These are phyloP conservation scores for Ciconia stormi DNA, from an alignment of 2,113 vertebrate genomes.

Conservation along the genomic window DNA sequence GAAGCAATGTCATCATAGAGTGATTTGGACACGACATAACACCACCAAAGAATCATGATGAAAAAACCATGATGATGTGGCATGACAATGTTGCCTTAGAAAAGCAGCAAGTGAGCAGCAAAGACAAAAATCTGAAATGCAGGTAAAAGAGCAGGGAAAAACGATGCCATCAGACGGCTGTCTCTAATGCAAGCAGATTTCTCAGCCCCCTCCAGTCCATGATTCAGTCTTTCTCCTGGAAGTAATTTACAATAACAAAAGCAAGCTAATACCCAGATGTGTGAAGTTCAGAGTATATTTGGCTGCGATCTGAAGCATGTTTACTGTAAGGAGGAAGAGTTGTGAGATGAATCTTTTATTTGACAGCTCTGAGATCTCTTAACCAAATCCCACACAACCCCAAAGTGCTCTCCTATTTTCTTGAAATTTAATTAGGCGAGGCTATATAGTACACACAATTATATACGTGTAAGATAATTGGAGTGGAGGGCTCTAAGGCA, in stretches of 20 bases:
- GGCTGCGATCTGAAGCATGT: not conserved
- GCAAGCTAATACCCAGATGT: not conserved
- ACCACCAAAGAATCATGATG: not conserved
- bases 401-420: not conserved
- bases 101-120: not conserved
- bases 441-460: not conserved
- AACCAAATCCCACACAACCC: not conserved
- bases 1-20: not conserved
- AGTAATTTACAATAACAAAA: not conserved
- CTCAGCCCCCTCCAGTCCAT: not conserved
- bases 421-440: not conserved
- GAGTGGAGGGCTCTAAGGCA: not conserved
- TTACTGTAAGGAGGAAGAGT: not conserved
- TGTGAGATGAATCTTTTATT: slow-evolving; percentile 20
- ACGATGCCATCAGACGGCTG: not conserved
- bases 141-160: not conserved
- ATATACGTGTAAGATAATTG: not conserved
- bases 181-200: not conserved
- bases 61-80: not conserved
- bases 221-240: slow-evolving; percentile 51
- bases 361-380: not conserved
- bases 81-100: not conserved
- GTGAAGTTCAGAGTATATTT: not conserved
- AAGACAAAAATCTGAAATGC: not conserved
- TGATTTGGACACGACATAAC: not conserved